Percentiles rank a stretch among this genome's conserved stretches.
Evolutionary conservation across 2,888 invertebrate genomes (phyloP).

Genomic region (Athalia cordata): DNA sequence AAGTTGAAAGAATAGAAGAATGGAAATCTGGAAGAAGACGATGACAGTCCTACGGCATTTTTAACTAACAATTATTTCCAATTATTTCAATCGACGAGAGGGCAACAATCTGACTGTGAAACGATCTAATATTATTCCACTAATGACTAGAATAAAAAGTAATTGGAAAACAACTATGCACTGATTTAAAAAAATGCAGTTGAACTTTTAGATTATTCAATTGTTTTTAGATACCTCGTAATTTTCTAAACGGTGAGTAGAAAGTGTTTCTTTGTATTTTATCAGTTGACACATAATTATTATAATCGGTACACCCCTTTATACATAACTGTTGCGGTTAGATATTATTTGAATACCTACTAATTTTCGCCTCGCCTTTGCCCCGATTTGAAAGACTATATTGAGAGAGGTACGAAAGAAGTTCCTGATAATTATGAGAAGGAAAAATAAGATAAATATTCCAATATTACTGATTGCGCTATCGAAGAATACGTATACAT

Average conservation of each 20-base stretch:
- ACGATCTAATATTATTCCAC: conserved; percentile 18
- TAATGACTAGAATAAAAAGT: conserved; percentile 22
- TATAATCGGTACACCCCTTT: too few relatives aligned
- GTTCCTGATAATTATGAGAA: background rate
- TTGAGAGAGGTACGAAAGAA: background rate
- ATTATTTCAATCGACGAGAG: conserved; percentile 24
- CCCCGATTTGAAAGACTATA: too few relatives aligned
- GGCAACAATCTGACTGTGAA: conserved; percentile 30
- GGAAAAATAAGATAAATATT: background rate
- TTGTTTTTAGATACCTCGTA: too few relatives aligned
- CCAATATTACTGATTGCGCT: background rate
- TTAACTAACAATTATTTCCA: too few relatives aligned
- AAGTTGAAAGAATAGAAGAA: conserved; percentile 6
- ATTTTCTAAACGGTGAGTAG: too few relatives aligned
- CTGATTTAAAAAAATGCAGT: background rate
- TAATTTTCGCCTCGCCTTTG: too few relatives aligned
- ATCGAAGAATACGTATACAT: background rate
- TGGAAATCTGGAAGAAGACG: background rate
- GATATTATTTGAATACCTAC: too few relatives aligned
- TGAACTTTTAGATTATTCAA: background rate
- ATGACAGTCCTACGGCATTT: conserved; percentile 17
- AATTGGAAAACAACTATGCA: background rate
- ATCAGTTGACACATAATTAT: too few relatives aligned
- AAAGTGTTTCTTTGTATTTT: too few relatives aligned
- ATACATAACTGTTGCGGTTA: too few relatives aligned